Evolutionary conservation across 2,888 invertebrate genomes (phyloP).

Genomic region (Rhaphigaster nebulosa): DNA sequence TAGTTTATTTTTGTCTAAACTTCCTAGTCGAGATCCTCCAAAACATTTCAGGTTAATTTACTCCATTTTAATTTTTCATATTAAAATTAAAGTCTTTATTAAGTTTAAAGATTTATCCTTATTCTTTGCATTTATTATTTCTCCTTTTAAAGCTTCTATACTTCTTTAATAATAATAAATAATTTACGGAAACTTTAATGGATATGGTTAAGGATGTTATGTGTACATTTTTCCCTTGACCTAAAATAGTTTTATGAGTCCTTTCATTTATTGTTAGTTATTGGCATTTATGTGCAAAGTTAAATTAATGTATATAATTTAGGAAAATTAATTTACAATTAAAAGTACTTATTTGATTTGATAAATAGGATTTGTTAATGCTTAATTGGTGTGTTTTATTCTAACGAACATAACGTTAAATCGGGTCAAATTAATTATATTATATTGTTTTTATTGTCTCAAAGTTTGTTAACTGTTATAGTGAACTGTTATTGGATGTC

Average conservation of each 20-base stretch:
- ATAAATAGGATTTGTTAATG: background rate
- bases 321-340: too few relatives aligned
- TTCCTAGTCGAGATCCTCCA: too few relatives aligned
- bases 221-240: background rate
- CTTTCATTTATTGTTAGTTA: background rate
- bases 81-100: too few relatives aligned
- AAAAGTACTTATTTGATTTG: too few relatives aligned
- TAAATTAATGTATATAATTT: background rate
- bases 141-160: background rate
- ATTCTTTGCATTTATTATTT: background rate
- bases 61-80: too few relatives aligned
- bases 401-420: background rate
- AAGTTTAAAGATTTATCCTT: too few relatives aligned
- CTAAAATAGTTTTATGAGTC: background rate
- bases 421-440: background rate
- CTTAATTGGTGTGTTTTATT: background rate
- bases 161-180: too few relatives aligned
- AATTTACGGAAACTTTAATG: too few relatives aligned
- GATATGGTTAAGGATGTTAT: too few relatives aligned
- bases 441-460: background rate
- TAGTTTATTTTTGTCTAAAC: too few relatives aligned
- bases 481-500: background rate
- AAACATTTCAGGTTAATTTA: too few relatives aligned
- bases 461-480: background rate
- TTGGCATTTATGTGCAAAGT: too few relatives aligned